These are phyloP conservation scores for Antechinus stuartii DNA, from an alignment of 2,113 vertebrate species.

Conservation along the genomic window DNA sequence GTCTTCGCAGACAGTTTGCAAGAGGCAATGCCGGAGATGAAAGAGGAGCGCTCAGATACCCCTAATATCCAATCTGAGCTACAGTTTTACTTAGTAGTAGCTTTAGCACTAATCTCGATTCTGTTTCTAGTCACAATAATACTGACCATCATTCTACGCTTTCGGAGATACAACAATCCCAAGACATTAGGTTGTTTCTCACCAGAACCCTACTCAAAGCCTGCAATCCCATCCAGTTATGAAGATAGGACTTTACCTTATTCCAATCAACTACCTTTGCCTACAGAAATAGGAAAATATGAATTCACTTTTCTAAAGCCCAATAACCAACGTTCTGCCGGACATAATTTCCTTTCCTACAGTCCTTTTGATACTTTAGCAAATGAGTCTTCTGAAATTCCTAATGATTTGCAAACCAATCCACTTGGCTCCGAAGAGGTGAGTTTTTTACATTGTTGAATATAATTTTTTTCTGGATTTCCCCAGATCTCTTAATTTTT, in stretches of 20 bases:
- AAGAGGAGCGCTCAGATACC: accelerated
- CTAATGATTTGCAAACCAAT: background rate
- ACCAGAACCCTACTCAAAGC: slow-evolving; percentile 58
- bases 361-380: slow-evolving; percentile 65
- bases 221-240: slow-evolving; percentile 66
- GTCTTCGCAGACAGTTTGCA: slow-evolving; percentile 82
- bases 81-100: slow-evolving; percentile 75
- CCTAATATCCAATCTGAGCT: slow-evolving; percentile 57
- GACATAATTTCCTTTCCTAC: slow-evolving; percentile 55
- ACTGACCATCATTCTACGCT: slow-evolving; percentile 61
- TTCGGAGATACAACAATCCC: slow-evolving; percentile 49
- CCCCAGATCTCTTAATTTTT: background rate
- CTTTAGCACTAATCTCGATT: slow-evolving; percentile 66
- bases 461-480: background rate
- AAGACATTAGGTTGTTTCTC: slow-evolving; percentile 61
- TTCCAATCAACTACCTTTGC: slow-evolving; percentile 77
- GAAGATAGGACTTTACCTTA: slow-evolving; percentile 81
- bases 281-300: slow-evolving; percentile 56
- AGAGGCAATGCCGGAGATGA: slow-evolving; percentile 66
- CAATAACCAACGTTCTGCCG: slow-evolving; percentile 38
- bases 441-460: background rate
- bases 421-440: background rate
- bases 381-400: background rate
- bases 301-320: slow-evolving; percentile 77
- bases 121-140: slow-evolving; percentile 76